These are phyloP conservation scores for Actinernus sp. DNA, from an alignment of 92 coral and sea anemone species.

Conservation along the genomic window DNA sequence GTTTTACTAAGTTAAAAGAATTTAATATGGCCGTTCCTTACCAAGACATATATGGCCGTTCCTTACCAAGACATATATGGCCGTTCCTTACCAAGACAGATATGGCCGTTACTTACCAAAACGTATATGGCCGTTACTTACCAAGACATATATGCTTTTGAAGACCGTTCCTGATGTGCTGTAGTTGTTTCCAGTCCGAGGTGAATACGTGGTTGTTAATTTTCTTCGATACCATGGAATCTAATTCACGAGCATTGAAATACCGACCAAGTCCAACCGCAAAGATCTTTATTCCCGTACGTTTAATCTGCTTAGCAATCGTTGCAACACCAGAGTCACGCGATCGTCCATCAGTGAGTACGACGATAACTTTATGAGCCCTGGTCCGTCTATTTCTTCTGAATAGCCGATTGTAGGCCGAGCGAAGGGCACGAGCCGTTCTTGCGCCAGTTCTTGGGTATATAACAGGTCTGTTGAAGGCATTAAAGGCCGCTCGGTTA, in stretches of 20 bases:
- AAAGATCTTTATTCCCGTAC: slow-evolving; percentile 48
- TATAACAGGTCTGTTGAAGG: slow-evolving; percentile 16
- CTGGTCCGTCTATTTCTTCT: slow-evolving; percentile 21
- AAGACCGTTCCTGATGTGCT: slow-evolving; percentile 68
- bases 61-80: too few species aligned
- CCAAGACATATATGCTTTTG: slow-evolving; percentile 78
- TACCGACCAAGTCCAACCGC: slow-evolving; percentile 83
- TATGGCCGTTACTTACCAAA: too few species aligned
- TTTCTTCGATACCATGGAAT: slow-evolving; percentile 66
- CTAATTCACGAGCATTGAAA: slow-evolving; percentile 70
- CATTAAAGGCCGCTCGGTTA: slow-evolving; percentile 11
- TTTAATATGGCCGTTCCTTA: too few species aligned
- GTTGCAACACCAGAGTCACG: slow-evolving; percentile 60
- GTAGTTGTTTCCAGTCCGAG: slow-evolving; percentile 82
- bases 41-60: too few species aligned
- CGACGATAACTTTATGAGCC: slow-evolving; percentile 64
- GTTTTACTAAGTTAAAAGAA: too few species aligned
- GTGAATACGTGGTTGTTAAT: slow-evolving; percentile 78
- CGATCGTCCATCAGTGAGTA: slow-evolving; percentile 82
- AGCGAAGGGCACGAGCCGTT: slow-evolving; percentile 59
- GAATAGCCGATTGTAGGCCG: slow-evolving; percentile 28
- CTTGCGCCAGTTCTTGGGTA: slow-evolving; percentile 66
- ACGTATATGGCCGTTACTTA: slow-evolving; percentile 35
- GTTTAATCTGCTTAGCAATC: slow-evolving; percentile 33
- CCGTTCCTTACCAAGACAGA: too few species aligned